Evolutionary conservation across 2,113 vertebrate species (phyloP), one percentile per base, ranked within the genome.

Genomic region (Junco hyemalis): DNA sequence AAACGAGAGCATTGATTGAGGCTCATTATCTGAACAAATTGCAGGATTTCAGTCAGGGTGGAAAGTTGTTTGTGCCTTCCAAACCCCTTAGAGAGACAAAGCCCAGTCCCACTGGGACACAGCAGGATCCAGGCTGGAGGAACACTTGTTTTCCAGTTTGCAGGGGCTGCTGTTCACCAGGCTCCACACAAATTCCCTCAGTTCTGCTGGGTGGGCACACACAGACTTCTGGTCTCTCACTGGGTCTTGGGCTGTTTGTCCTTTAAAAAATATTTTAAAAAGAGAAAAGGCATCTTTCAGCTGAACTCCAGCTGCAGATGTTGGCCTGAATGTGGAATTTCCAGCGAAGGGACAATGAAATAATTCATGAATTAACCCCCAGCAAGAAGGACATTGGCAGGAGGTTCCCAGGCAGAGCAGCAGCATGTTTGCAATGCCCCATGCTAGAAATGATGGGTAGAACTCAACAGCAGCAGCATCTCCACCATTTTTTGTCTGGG

Each of bases 1-100:
- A 73, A 93, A 64, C 57, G 64, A 74, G 44, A 83, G 71, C 79
- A 86, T 86, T 93, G 92, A 88, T 88, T 93, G 79, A 82, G 74
- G 76, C 74, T 96, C 79, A 51, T 95, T 91, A 86, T 73, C 92
- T 73, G 64, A 83, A 83, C 29, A 10, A 80, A 90, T 2, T 86
- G 29, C 60, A 68, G 31, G 64, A 56, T 44, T 53, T 91, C 68
- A 83, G 2, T 54, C 85, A 0, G 0, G 15, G 76, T 63, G 63
- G 48, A 36, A 93, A 74, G 84, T 36, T 6, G 26, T n/a, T 40
- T 0, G 0, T 93, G 81, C 93, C 59, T 91, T 85, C 83, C 53
- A n/a, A 82, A 60, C 4, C 35, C 71, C 54, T 31, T 14, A 10
- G 65, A 54, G 47, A 42, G 66, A 16, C 8, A 0, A 1, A 61